Evolutionary conservation across 2,888 invertebrate species (phyloP).

Genomic region (Congeria kusceri): DNA sequence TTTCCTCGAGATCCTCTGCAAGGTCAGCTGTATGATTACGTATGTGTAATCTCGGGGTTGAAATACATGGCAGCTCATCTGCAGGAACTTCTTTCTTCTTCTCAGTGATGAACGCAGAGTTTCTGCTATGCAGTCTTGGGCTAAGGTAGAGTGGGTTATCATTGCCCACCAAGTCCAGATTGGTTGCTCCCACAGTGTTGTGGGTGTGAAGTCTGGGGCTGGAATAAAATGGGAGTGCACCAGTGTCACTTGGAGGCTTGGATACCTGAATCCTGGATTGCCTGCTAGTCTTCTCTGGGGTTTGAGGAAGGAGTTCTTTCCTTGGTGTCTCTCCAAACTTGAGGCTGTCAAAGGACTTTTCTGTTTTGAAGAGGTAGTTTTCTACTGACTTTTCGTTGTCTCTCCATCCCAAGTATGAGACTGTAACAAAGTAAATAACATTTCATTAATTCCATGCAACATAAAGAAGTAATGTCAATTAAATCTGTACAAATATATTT

Average conservation of each 20-base stretch:
- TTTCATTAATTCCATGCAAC: not conserved
- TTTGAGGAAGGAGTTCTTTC: not conserved
- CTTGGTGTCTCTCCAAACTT: not conserved
- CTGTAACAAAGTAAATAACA: not conserved
- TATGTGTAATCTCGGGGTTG: no score
- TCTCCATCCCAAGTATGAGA: not conserved
- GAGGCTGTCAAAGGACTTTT: constrained; percentile 11
- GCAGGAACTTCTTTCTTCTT: no score
- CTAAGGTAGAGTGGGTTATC: not conserved
- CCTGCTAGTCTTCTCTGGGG: not conserved
- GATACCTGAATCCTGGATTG: no score
- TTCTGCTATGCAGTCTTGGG: not conserved
- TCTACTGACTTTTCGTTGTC: constrained; percentile 2
- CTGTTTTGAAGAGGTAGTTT: constrained; percentile 2
- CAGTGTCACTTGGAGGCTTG: no score
- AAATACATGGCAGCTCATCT: no score
- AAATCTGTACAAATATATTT: no score
- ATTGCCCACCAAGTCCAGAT: no score
- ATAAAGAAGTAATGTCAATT: no score
- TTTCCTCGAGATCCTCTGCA: not conserved
- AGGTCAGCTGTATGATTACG: no score
- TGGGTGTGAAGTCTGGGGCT: not conserved
- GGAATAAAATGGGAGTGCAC: not conserved
- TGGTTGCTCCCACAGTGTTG: not conserved
- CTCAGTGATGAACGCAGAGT: not conserved